A percentile compares a stretch with the other conserved stretches of the same genome.
Evolutionary conservation across 1,140 invertebrate species (phyloP).

Genomic region (Harlomillsia oculata): DNA sequence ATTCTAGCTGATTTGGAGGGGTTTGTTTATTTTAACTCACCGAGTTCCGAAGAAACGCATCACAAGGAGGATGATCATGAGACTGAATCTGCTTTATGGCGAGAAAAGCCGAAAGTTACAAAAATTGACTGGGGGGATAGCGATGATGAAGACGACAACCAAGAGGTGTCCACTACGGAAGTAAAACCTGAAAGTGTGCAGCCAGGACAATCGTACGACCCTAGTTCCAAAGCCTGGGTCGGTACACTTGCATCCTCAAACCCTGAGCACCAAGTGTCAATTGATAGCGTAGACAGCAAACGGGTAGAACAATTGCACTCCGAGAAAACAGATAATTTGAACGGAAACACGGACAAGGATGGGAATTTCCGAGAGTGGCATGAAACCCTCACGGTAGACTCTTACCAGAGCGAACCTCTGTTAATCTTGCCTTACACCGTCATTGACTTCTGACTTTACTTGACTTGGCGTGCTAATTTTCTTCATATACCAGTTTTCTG

Average conservation of each 20-base stretch:
- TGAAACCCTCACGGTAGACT: constrained; percentile 53
- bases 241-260: neutral
- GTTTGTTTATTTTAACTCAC: constrained; percentile 11
- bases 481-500: too few species aligned
- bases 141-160: constrained; percentile 20
- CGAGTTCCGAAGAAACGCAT: constrained; percentile 10
- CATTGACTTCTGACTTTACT: constrained; percentile 55
- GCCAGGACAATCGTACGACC: neutral
- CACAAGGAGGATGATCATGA: constrained; percentile 13
- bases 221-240: neutral
- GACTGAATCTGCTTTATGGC: constrained; percentile 11
- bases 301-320: constrained; percentile 42
- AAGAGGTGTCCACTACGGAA: neutral
- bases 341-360: constrained; percentile 51
- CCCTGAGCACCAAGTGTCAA: neutral
- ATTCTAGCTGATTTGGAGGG: constrained; percentile 17
- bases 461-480: neutral
- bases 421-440: constrained; percentile 86
- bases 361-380: constrained; percentile 69
- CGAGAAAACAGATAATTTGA: constrained; percentile 47
- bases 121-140: constrained; percentile 29
- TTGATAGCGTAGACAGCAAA: neutral
- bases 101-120: neutral
- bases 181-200: constrained; percentile 5
- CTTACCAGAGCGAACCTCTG: constrained; percentile 60